Evolutionary conservation across 2,797 vertebrate genomes (phyloP), one percentile per base, ranked within the genome.

Genomic region (Stomatorhinus walkeri): DNA sequence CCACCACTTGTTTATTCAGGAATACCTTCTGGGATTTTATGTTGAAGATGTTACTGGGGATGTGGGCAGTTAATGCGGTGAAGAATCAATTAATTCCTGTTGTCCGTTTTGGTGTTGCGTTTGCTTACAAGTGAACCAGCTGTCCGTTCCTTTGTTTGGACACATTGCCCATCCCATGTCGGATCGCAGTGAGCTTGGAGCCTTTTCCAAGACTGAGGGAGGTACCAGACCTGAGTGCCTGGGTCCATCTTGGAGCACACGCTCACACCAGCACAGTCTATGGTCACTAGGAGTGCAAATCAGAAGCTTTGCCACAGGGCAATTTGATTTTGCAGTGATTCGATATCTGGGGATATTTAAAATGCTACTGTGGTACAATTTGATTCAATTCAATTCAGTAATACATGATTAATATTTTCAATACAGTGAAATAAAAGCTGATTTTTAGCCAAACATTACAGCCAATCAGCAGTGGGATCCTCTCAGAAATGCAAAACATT

Each of bases 1-100:
- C 87, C 89, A 88, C 2, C 51, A 76, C 90, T 84, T 89, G 52
- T 90, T 89, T 91, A 79, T 90, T 89, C 59, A 90, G 88, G 76
- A 43, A 87, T 24, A 36, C 46, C 51, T 85, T 79, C 51, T 49
- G 56, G 81, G 40, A 64, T 64, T 84, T 48, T 22, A 49, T 22
- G 28, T 83, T 10, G 12, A 49, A 43, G 24, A 48, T 14, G 2
- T 84, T 59, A 46, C 49, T 14, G 46, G 32, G 36, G 32, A 79
- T 36, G 8, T 6, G 9, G 28, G 49, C 19, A 54, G 19, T 81
- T 88, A 14, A 52, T 79, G 7, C 4, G 12, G 61, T 88, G 19
- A 76, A 54, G 19, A 36, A 49, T 32, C n/a, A 49, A 40, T 81
- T 40, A 43, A 43, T 76, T 56, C 49, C 48, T 32, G 6, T 79